phyloP scores from a whole-genome alignment of 2,113 vertebrate genomes.

The Pomatostomus ruficeps region DNA sequence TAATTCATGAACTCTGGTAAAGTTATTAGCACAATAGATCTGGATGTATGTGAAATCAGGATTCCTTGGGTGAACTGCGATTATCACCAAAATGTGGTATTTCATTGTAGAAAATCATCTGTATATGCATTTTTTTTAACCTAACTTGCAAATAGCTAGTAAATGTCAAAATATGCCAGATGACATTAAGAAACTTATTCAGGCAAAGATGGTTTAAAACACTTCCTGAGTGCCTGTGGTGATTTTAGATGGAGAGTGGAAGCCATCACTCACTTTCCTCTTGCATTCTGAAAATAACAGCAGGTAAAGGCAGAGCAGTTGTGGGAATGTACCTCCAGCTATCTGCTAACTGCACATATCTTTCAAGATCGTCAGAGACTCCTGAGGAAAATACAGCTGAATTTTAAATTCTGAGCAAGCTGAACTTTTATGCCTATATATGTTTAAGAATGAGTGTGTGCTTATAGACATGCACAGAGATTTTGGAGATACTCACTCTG shows the following conservation, averaged over 20 bases:
- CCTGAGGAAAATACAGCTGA: not conserved
- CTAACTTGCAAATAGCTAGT: not conserved
- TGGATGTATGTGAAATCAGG: not conserved
- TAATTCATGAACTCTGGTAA: not conserved
- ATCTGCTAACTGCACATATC: not conserved
- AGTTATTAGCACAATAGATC: not conserved
- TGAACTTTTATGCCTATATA: not conserved
- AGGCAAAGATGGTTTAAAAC: slow-evolving; percentile 1
- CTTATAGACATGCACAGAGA: not conserved
- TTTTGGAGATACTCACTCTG: not conserved
- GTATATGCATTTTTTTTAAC: not conserved
- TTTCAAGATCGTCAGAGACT: not conserved
- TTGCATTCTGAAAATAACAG: not conserved
- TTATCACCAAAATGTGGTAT: not conserved
- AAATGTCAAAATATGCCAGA: slow-evolving; percentile 14
- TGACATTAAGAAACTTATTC: slow-evolving; percentile 24
- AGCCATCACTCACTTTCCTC: not conserved
- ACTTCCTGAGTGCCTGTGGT: not conserved
- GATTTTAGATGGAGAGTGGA: not conserved
- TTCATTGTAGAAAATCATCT: not conserved
- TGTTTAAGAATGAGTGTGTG: not conserved
- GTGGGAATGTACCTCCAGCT: not conserved
- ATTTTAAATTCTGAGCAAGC: not conserved
- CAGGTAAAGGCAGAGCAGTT: slow-evolving; percentile 6
- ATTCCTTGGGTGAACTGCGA: not conserved